Conservation (phyloP, 2,113 vertebrate species). For the Microcebus ravelobensis region DNA sequence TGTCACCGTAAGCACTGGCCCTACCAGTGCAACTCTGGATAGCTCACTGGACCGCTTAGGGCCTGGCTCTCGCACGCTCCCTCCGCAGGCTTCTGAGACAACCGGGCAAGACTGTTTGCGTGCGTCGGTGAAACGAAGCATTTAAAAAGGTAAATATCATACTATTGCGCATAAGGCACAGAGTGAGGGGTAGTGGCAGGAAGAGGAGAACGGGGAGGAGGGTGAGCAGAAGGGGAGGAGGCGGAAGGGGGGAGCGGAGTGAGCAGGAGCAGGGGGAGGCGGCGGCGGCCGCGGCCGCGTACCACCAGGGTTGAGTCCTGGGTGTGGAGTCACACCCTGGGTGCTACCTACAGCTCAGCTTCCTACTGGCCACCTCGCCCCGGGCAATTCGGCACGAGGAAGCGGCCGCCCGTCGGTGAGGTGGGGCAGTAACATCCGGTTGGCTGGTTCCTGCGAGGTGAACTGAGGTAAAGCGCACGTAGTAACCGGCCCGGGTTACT, state of each 20-base stretch:
- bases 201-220: too few relatives aligned
- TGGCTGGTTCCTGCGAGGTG: neutral
- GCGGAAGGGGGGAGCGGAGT: neutral
- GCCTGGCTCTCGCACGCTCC: neutral
- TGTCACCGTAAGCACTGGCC: neutral
- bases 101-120: neutral
- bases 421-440: neutral
- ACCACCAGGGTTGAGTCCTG: neutral
- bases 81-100: neutral
- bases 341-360: neutral
- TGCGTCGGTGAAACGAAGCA: neutral
- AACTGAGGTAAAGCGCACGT: neutral
- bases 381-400: neutral
- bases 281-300: neutral
- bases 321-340: neutral
- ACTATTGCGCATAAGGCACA: neutral
- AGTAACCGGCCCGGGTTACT: neutral
- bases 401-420: too few relatives aligned
- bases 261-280: rapidly evolving
- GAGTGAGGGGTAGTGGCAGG: neutral
- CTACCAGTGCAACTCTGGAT: neutral
- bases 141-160: neutral
- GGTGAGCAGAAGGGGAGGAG: rapidly evolving
- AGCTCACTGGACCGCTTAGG: neutral
- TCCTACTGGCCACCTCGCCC: neutral